phyloP scores from a whole-genome alignment of 2,113 vertebrate genomes.

The Serinus canaria region DNA sequence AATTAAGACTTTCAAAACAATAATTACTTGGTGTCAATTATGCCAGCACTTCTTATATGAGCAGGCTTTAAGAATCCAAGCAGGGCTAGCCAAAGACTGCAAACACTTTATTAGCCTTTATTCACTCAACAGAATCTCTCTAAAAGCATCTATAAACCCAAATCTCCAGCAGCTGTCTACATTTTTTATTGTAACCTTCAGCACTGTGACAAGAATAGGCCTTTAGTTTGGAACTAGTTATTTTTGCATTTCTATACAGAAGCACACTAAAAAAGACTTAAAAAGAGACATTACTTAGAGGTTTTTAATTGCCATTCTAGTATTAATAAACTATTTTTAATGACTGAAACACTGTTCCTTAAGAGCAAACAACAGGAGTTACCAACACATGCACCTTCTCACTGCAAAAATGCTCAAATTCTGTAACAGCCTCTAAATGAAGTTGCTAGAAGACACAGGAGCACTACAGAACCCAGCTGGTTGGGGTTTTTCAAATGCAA shows the following conservation, averaged over 20 bases:
- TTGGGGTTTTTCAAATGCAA: neutral
- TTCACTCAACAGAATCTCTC: neutral
- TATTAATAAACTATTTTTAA: neutral
- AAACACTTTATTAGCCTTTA: constrained; percentile 11
- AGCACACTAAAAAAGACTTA: neutral
- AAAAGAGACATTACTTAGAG: neutral
- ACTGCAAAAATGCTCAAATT: neutral
- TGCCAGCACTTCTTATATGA: neutral
- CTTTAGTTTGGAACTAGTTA: neutral
- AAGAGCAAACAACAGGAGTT: neutral
- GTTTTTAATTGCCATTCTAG: neutral
- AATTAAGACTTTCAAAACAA: constrained; percentile 44
- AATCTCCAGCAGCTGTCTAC: neutral
- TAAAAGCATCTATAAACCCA: neutral
- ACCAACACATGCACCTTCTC: neutral
- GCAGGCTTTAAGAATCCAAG: neutral
- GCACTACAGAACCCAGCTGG: neutral
- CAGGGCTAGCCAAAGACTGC: neutral
- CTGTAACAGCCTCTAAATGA: neutral
- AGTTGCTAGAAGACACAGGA: neutral
- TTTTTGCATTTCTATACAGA: neutral
- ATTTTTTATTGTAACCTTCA: neutral
- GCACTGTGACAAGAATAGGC: neutral
- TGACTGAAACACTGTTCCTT: neutral
- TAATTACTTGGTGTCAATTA: constrained; percentile 39